Evolutionary conservation across 1,140 invertebrate genomes (phyloP).

Genomic region (Drosophila rhopaloa): DNA sequence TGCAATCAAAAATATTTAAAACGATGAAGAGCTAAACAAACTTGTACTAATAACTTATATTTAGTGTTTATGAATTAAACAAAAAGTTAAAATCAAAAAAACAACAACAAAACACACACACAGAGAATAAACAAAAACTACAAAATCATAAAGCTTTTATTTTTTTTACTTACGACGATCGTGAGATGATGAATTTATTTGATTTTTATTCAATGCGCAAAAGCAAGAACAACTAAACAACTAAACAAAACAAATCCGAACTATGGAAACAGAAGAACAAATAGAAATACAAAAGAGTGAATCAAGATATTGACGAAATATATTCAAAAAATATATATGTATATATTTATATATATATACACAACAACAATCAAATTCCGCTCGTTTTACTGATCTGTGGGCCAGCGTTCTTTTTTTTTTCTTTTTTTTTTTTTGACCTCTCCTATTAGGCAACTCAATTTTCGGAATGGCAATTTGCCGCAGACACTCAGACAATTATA

Average conservation of each 20-base stretch:
- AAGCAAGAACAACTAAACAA: slow-evolving; percentile 3
- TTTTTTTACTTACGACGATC: slow-evolving; percentile 8
- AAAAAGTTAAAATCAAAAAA: slow-evolving; percentile 35
- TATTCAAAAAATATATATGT: slow-evolving; percentile 26
- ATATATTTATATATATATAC: slow-evolving; percentile 5
- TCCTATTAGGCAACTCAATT: slow-evolving; percentile 41
- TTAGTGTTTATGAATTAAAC: slow-evolving; percentile 57
- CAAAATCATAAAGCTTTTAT: slow-evolving; percentile 47
- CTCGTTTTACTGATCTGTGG: slow-evolving; percentile 21
- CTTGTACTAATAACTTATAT: slow-evolving; percentile 72
- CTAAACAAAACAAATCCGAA: slow-evolving; percentile 5
- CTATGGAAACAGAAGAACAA: not conserved
- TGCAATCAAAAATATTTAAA: slow-evolving; percentile 49
- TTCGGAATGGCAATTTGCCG: slow-evolving; percentile 26
- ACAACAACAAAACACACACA: slow-evolving; percentile 56
- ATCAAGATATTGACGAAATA: slow-evolving; percentile 37
- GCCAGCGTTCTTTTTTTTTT: no score
- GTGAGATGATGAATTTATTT: slow-evolving; percentile 13
- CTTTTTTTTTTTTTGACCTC: not conserved
- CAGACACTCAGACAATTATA: slow-evolving; percentile 27
- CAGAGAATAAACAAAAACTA: slow-evolving; percentile 54
- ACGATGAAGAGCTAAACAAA: slow-evolving; percentile 47
- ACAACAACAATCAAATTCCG: slow-evolving; percentile 10
- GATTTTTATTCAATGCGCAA: slow-evolving; percentile 18
- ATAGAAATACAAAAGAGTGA: slow-evolving; percentile 21